A percentile compares a stretch with the other conserved stretches of the same genome.
Evolutionary conservation across 2,888 invertebrate species (phyloP).

Genomic region (Geophilus truncorum): DNA sequence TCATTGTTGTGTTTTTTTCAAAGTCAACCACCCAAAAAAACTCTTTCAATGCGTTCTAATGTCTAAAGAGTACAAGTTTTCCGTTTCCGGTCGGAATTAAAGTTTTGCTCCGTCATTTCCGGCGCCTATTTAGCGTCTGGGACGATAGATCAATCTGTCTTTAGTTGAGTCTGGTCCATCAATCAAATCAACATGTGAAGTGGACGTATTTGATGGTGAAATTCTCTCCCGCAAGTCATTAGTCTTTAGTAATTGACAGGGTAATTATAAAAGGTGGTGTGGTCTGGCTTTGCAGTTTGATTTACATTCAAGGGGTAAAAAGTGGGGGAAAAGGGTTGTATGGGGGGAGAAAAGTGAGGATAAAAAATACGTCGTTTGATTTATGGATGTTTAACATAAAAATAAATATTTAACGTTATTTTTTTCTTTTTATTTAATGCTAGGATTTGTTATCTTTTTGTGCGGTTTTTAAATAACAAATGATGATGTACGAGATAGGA

Average conservation of each 20-base stretch:
- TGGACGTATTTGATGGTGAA: conserved; percentile 12
- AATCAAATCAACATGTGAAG: conserved; percentile 16
- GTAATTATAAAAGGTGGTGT: neutral
- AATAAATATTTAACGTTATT: neutral
- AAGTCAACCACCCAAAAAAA: too few species aligned
- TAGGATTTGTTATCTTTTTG: neutral
- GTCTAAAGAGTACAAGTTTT: neutral
- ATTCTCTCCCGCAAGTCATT: conserved; percentile 7
- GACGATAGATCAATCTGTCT: neutral
- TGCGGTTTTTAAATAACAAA: neutral
- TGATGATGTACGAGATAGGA: neutral
- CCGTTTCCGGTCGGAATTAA: neutral
- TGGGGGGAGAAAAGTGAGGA: neutral
- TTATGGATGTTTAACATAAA: neutral
- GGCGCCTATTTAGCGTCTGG: neutral
- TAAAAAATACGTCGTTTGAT: neutral
- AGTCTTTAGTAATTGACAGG: neutral
- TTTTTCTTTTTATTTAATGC: neutral
- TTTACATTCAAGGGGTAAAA: neutral
- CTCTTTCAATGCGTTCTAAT: neutral
- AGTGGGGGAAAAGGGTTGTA: neutral
- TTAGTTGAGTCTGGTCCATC: neutral
- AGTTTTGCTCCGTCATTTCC: conserved; percentile 2
- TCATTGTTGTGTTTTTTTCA: neutral
- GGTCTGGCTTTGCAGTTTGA: neutral